Conservation (phyloP, 37 sponge, comb jelly and placozoan genomes). For the Spongilla lacustris region DNA sequence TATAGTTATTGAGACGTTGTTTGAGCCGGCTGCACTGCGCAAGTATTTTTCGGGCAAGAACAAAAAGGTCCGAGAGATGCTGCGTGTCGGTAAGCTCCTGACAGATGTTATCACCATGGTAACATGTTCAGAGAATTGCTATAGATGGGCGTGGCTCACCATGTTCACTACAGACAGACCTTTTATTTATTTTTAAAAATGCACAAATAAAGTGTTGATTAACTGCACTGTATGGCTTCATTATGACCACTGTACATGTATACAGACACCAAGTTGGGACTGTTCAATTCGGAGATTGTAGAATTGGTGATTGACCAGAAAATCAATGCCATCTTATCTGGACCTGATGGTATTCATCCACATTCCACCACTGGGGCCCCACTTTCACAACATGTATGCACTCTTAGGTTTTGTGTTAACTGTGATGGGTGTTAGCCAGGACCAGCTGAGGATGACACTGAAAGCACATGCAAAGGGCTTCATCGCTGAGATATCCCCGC, state of each 20-base stretch:
- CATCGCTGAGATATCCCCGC: constrained; percentile 51
- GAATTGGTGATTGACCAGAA: constrained; percentile 50
- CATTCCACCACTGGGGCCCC: too few relatives aligned
- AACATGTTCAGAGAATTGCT: too few relatives aligned
- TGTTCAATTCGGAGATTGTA: constrained; percentile 49
- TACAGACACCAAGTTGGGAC: background rate
- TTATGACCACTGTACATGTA: too few relatives aligned
- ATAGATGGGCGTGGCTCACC: too few relatives aligned
- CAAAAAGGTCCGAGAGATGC: constrained; percentile 23
- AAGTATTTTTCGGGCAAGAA: constrained; percentile 49
- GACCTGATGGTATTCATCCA: constrained; percentile 66
- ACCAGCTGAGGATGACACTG: constrained; percentile 29
- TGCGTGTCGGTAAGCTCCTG: constrained; percentile 67
- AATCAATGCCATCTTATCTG: constrained; percentile 26
- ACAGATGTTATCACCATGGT: background rate
- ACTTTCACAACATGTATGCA: too few relatives aligned
- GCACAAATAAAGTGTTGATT: too few relatives aligned
- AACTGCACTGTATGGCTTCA: background rate
- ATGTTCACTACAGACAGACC: too few relatives aligned
- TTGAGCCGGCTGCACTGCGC: constrained; percentile 61
- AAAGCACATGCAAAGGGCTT: constrained; percentile 27
- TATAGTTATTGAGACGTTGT: constrained; percentile 66
- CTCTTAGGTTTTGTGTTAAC: constrained; percentile 48
- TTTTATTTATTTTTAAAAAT: too few relatives aligned
- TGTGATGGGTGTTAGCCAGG: constrained; percentile 68